Base-by-base conservation (phyloP, 2,888 invertebrate genomes). In the Orthosia cruda region DNA sequence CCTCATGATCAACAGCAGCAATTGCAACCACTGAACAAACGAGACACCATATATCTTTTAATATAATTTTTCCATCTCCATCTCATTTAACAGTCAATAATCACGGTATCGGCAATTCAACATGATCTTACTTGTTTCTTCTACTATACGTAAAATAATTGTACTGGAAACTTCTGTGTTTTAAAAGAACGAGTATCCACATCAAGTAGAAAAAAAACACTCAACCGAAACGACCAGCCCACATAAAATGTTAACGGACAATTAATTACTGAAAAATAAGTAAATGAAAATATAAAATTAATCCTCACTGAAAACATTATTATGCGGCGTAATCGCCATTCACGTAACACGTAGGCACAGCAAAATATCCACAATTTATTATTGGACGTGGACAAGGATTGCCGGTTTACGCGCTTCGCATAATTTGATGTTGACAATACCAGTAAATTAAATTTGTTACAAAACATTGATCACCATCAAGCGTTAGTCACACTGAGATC, bases 361-460 rank as follows among this genome's bases (percentile, higher is more conserved):
- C 68, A 47, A 79, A 84, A 86, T 85, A 85, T 84, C 63, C 74
- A 89, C 84, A 84, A 84, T 69, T 69, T 71, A 79, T 84, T 77
- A 74, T 84, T 79, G 64, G 23, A 70, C 45, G 18, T 40, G 32
- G 73, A 82, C 57, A 65, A 77, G 58, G 18, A 77, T 69, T 76
- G 77, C 68, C 68, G 18, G 81, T 81, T 85, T 82, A 73, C 68
- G 13, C 80, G 55, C 63, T 57, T 67, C 50, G 55, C 58, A 71
- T 72, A 64, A 71, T 54, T 77, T 32, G 70, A 74, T 71, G 59
- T 63, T 85, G 71, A 49, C 61, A 73, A 72, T 59, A 62, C n/a
- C 57, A 74, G 65, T 54, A 55, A 72, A 85, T 72, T 80, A 12
- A 80, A 70, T 84, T 80, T 72, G 54, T 66, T 63, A 63, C 65